Conservation (phyloP, 2,113 vertebrate genomes). For the Gambusia holbrooki region DNA sequence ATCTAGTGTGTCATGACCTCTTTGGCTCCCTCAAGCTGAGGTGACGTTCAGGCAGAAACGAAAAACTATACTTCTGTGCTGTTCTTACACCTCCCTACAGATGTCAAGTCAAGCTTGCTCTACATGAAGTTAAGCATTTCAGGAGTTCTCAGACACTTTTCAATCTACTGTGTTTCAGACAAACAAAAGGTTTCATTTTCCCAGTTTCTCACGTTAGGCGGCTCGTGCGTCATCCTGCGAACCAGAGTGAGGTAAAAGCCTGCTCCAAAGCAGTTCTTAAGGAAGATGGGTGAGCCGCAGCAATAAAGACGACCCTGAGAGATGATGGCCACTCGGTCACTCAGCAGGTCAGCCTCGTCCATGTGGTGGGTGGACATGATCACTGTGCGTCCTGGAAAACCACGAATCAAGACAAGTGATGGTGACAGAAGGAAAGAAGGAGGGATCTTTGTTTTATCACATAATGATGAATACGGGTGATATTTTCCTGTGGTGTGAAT, state of each 20-base stretch:
- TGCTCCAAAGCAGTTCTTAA: conserved; percentile 91
- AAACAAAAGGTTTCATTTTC: neutral
- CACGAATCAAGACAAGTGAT: neutral
- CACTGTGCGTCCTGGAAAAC: conserved; percentile 88
- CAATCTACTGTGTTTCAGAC: too few species aligned
- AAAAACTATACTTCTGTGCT: neutral
- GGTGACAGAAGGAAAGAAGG: neutral
- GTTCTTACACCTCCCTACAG: neutral
- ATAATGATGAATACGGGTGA: neutral
- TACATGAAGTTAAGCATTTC: too few species aligned
- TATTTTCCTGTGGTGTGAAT: neutral
- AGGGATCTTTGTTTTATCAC: neutral
- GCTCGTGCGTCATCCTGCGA: conserved; percentile 82
- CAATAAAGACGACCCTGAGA: conserved; percentile 91
- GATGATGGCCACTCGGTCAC: conserved; percentile 92
- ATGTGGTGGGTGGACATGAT: conserved; percentile 96
- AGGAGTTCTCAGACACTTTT: too few species aligned
- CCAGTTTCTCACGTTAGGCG: conserved; percentile 56
- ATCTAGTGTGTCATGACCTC: neutral
- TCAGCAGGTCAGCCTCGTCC: conserved; percentile 95
- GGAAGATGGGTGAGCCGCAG: conserved; percentile 90
- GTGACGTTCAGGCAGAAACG: neutral
- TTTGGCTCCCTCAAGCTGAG: neutral
- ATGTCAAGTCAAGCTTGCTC: neutral
- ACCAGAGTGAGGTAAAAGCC: conserved; percentile 95